phyloP scores from a whole-genome alignment of 2,888 invertebrate genomes.

The Drosophila maculinotata region DNA sequence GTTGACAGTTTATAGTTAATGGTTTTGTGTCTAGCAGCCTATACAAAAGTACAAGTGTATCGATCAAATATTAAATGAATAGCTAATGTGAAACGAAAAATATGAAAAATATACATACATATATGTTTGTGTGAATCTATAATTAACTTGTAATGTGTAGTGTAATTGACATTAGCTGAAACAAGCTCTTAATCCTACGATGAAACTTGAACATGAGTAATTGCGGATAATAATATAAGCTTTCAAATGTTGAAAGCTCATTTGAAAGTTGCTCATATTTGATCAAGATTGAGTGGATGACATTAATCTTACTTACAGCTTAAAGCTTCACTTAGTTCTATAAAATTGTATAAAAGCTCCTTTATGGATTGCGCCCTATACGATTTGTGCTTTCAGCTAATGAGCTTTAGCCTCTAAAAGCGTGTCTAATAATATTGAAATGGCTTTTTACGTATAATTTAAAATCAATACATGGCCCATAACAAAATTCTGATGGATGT shows the following conservation, averaged over 20 bases:
- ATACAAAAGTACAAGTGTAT: constrained; percentile 12
- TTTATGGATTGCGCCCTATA: too few relatives aligned
- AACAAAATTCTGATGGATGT: too few relatives aligned
- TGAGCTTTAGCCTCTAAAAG: neutral
- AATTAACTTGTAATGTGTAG: neutral
- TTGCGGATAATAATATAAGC: neutral
- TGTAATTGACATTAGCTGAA: neutral
- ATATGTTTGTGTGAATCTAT: neutral
- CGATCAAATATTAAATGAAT: too few relatives aligned
- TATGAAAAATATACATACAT: too few relatives aligned
- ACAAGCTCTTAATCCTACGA: neutral
- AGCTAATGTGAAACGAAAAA: neutral
- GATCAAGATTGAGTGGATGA: too few relatives aligned
- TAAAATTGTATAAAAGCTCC: too few relatives aligned
- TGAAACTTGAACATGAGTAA: neutral
- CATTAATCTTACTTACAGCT: too few relatives aligned
- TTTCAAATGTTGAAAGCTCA: too few relatives aligned
- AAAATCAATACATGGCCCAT: too few relatives aligned
- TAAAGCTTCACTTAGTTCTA: too few relatives aligned
- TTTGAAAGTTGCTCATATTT: too few relatives aligned
- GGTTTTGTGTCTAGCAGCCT: too few relatives aligned
- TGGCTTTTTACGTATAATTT: neutral
- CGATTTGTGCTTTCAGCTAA: neutral
- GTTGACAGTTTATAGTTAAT: constrained; percentile 5
- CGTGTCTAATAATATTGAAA: neutral